phyloP scores from a whole-genome alignment of 2,888 invertebrate species.

The Ctena decussata region DNA sequence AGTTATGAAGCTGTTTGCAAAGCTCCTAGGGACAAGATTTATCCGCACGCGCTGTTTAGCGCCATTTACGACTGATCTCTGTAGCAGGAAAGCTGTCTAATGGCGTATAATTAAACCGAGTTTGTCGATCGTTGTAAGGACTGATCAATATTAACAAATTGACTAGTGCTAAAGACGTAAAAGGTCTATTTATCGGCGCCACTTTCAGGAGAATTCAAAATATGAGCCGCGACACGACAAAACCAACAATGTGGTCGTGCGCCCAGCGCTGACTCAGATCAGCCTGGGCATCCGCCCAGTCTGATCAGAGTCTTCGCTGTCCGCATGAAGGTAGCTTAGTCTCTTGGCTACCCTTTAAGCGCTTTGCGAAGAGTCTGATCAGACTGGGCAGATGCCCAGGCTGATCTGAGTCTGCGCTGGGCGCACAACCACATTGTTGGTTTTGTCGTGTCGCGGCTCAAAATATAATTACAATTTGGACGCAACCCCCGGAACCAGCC shows the following conservation, averaged over 20 bases:
- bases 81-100: background rate
- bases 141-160: constrained; percentile 5
- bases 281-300: no score
- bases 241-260: no score
- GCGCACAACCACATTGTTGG: no score
- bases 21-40: background rate
- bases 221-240: no score
- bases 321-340: no score
- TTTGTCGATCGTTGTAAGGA: background rate
- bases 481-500: constrained; percentile 1
- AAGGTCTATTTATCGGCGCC: constrained; percentile 7
- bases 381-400: no score
- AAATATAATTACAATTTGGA: background rate
- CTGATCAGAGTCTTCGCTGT: no score
- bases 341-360: no score
- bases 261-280: no score
- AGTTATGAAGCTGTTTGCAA: background rate
- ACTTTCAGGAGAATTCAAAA: constrained; percentile 9
- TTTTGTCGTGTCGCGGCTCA: no score
- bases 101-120: background rate
- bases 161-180: constrained; percentile 6
- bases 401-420: no score
- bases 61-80: background rate
- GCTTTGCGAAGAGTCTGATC: no score
- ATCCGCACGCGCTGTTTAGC: background rate